A percentile compares a stretch with the other conserved stretches of the same genome.
Conservation (phyloP, 2,797 vertebrate genomes). For the Mormyrus proboscirostris region DNA sequence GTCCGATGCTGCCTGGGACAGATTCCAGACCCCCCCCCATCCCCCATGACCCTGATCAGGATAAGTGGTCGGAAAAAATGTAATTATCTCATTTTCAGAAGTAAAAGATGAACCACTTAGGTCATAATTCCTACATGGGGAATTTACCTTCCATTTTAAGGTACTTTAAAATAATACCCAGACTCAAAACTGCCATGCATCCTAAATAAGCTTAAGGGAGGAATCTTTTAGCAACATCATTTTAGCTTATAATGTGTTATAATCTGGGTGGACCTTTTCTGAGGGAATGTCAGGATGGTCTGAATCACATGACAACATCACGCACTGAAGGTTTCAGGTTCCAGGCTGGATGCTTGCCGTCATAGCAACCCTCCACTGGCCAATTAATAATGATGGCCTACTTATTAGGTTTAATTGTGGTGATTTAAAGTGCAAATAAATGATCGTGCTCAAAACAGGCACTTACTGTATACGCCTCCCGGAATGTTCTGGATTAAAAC, state of each 20-base stretch:
- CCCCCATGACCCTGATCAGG: background rate
- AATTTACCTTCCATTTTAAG: background rate
- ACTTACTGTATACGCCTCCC: conserved; percentile 40
- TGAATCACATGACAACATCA: conserved; percentile 9
- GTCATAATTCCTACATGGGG: background rate
- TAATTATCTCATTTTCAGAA: background rate
- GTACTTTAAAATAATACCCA: background rate
- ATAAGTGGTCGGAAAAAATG: background rate
- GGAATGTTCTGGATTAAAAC: conserved; percentile 51
- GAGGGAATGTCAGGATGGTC: background rate
- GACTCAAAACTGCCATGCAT: background rate
- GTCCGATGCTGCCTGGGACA: background rate
- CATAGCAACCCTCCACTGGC: conserved; percentile 64
- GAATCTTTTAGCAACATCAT: background rate
- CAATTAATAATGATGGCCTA: conserved; percentile 78
- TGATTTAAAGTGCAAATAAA: conserved; percentile 75
- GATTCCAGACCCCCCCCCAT: background rate
- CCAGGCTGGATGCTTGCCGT: conserved; percentile 58
- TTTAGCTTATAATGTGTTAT: background rate
- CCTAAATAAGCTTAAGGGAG: background rate
- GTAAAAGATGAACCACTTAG: background rate
- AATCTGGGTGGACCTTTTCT: background rate
- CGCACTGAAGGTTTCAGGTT: conserved; percentile 32
- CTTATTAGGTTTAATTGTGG: conserved; percentile 73
- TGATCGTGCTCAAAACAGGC: conserved; percentile 54